Conservation (phyloP, 2,888 invertebrate genomes). For the Choristoneura rosaceana region DNA sequence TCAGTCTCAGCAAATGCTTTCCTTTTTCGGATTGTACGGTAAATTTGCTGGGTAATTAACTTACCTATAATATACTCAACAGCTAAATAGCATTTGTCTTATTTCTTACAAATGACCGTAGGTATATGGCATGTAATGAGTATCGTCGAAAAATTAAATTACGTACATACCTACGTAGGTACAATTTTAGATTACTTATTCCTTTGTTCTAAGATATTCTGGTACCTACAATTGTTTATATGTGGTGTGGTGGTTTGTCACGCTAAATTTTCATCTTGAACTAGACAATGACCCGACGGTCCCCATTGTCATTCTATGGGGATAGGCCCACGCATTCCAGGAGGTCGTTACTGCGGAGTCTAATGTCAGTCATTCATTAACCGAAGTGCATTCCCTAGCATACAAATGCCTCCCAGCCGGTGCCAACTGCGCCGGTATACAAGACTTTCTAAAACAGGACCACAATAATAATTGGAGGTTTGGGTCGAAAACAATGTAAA, state of each 20-base stretch:
- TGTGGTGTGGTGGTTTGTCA: constrained; percentile 36
- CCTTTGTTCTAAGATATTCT: constrained; percentile 44
- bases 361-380: constrained; percentile 73
- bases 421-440: constrained; percentile 45
- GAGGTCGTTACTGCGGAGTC: constrained; percentile 58
- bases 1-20: constrained; percentile 53
- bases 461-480: constrained; percentile 13
- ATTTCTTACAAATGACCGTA: constrained; percentile 10
- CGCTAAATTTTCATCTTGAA: constrained; percentile 46
- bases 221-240: constrained; percentile 12
- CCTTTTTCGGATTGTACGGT: constrained; percentile 52
- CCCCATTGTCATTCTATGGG: constrained; percentile 59
- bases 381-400: constrained; percentile 68
- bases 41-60: constrained; percentile 45
- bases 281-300: constrained; percentile 52
- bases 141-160: constrained; percentile 6
- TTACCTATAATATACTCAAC: constrained; percentile 3
- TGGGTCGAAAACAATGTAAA: constrained; percentile 22
- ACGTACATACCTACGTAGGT: background rate
- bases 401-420: constrained; percentile 69
- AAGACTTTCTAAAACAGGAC: constrained; percentile 60
- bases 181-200: background rate
- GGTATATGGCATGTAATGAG: background rate
- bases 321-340: constrained; percentile 63
- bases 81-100: background rate